These are phyloP conservation scores for Synchiropus splendidus DNA, from an alignment of 2,113 vertebrate species.

Conservation along the genomic window DNA sequence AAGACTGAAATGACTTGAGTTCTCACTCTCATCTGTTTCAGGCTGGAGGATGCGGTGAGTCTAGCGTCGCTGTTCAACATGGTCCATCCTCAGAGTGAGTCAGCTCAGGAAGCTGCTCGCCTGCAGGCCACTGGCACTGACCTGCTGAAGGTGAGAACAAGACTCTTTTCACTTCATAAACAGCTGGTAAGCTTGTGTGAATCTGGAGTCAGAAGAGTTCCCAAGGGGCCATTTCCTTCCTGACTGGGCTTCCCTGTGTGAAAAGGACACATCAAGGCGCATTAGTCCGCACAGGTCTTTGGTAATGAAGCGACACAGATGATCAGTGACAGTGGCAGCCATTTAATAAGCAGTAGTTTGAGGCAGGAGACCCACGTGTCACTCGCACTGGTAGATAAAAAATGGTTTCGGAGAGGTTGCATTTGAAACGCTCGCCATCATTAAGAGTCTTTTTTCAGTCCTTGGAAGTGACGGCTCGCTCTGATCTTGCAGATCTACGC, in stretches of 20 bases:
- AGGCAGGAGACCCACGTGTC: conserved; percentile 3
- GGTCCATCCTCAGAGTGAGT: conserved; percentile 79
- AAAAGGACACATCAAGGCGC: conserved; percentile 43
- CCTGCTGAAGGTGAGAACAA: conserved; percentile 77
- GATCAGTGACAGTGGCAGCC: conserved; percentile 38
- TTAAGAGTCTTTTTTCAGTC: not conserved
- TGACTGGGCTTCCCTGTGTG: conserved; percentile 3
- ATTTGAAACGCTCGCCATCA: too few relatives aligned
- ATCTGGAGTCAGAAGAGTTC: not conserved
- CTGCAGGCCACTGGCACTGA: conserved; percentile 68
- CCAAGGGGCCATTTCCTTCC: not conserved
- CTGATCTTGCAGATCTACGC: conserved; percentile 70
- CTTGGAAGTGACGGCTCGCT: not conserved
- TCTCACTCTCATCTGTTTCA: too few relatives aligned
- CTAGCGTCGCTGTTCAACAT: conserved; percentile 81
- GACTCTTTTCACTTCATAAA: not conserved
- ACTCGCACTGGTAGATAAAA: not conserved
- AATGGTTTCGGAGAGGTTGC: too few relatives aligned
- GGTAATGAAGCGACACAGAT: conserved; percentile 4
- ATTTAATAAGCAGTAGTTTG: conserved; percentile 36
- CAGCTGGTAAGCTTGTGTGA: not conserved
- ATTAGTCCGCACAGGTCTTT: conserved; percentile 26
- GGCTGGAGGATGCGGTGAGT: conserved; percentile 74
- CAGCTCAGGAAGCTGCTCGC: conserved; percentile 69
- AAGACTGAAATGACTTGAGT: too few relatives aligned